Base-by-base conservation (phyloP, 2,113 vertebrate genomes). In the Antigone vipio region DNA sequence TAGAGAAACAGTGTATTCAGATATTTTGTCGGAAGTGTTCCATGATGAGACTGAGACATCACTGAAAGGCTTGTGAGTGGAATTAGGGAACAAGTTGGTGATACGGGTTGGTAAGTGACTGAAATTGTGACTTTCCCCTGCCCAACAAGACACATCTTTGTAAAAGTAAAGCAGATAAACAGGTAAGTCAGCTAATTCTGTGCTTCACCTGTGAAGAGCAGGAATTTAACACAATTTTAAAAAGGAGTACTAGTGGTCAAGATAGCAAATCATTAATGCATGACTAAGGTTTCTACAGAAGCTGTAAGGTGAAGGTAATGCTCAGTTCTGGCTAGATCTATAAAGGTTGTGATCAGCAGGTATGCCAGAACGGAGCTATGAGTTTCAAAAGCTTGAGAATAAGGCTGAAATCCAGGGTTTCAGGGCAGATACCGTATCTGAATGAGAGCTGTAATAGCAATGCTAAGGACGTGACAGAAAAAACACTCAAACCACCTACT, bases 41-140 rank as follows among this genome's bases (percentile, higher is more conserved):
- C 7, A 0, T 1, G 69, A 7, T 45, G 40, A 64, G 67, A 15
- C 42, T 0, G 35, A 49, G 50, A 53, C 40, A 8, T 38, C 8
- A 20, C 35, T 27, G 50, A 15, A 1, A 0, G n/a, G 26, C 40
- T 81, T 26, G n/a, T 0, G 3, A 63, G 35, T 24, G 35, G 55
- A 44, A 2, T 6, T 64, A 32, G 34, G 45, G 32, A 55, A 12
- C 19, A 26, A 60, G 7, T 8, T 67, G 71, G 29, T 58, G 49
- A 5, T 21, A 3, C 0, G 0, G 7, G 24, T 5, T 19, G 34
- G 14, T n/a, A 2, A 59, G 18, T 4, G 86, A 15, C 71, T 60
- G 35, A n/a, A 47, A 38, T 1, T 3, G 34, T 35, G 79, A 38
- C 35, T 30, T 59, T 42, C 3, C 45, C 35, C 18, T 71, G 29